Conservation (phyloP, 1,140 invertebrate genomes). For the Eufriesea mexicana region DNA sequence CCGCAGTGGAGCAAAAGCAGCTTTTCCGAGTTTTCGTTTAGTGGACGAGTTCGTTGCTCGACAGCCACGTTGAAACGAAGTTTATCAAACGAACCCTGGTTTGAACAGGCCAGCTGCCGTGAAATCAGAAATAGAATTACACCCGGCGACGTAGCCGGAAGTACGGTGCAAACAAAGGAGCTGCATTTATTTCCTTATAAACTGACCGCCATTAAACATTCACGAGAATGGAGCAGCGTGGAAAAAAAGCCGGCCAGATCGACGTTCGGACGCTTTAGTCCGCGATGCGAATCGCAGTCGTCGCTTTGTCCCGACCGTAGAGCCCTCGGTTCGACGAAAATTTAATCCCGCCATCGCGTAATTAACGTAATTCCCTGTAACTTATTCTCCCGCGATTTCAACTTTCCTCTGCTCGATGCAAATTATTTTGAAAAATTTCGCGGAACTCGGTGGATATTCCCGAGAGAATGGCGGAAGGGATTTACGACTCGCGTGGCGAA, state of each 20-base stretch:
- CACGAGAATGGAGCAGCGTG: background rate
- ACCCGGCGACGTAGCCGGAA: background rate
- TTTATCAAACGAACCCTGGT: constrained; percentile 3
- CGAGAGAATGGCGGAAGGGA: background rate
- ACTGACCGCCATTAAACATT: background rate
- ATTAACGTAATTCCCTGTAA: background rate
- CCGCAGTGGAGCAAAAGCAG: background rate
- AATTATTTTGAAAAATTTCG: constrained; percentile 5
- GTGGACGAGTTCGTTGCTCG: background rate
- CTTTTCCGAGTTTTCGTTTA: constrained; percentile 31
- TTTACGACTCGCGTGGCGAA: background rate
- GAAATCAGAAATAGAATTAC: constrained; percentile 34
- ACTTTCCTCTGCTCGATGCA: background rate
- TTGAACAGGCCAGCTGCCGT: background rate
- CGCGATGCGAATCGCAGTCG: background rate
- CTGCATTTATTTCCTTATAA: background rate
- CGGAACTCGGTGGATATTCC: background rate
- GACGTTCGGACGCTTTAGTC: background rate
- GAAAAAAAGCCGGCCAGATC: too few species aligned
- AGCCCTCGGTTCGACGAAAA: background rate
- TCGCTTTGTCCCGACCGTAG: too few species aligned
- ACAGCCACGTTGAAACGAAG: background rate
- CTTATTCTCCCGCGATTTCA: background rate
- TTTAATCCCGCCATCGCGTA: background rate
- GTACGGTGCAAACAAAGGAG: background rate